Conservation (phyloP, 2,888 invertebrate genomes). For the Polylopha cassiicola region DNA sequence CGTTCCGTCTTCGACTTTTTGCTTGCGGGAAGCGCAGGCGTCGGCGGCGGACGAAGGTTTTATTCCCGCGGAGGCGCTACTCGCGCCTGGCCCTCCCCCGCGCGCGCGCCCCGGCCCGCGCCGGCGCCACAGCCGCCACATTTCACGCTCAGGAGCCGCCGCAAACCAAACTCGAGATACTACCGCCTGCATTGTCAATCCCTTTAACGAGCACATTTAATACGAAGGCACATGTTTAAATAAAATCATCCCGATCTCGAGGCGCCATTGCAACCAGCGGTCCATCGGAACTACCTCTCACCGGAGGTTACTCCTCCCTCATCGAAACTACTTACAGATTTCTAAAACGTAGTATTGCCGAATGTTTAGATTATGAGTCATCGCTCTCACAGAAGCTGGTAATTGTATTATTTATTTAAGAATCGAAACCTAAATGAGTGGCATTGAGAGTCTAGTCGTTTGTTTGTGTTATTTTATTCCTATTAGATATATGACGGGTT, state of each 20-base stretch:
- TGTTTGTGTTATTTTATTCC: slow-evolving; percentile 51
- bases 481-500: slow-evolving; percentile 59
- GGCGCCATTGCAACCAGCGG: slow-evolving; percentile 23
- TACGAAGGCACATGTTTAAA: slow-evolving; percentile 18
- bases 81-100: slow-evolving; percentile 34
- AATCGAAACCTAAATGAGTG: slow-evolving; percentile 42
- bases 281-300: slow-evolving; percentile 15
- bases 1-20: slow-evolving; percentile 73
- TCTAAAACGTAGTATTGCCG: slow-evolving; percentile 20
- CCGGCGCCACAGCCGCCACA: slow-evolving; percentile 50
- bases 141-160: slow-evolving; percentile 49
- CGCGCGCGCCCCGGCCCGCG: slow-evolving; percentile 31
- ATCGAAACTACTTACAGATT: slow-evolving; percentile 15
- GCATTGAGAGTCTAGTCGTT: slow-evolving; percentile 20
- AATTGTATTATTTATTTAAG: slow-evolving; percentile 28
- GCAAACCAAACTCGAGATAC: slow-evolving; percentile 29
- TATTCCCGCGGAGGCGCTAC: slow-evolving; percentile 52
- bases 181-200: slow-evolving; percentile 29
- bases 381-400: slow-evolving; percentile 22
- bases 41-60: slow-evolving; percentile 60
- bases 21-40: slow-evolving; percentile 62
- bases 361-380: slow-evolving; percentile 21
- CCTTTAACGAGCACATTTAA: slow-evolving; percentile 19
- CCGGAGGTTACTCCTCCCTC: slow-evolving; percentile 13
- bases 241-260: slow-evolving; percentile 21